Percentiles rank a stretch among this genome's conserved stretches.
Conservation (phyloP, 2,888 invertebrate species). For the Pollenia griseotomentosa region DNA sequence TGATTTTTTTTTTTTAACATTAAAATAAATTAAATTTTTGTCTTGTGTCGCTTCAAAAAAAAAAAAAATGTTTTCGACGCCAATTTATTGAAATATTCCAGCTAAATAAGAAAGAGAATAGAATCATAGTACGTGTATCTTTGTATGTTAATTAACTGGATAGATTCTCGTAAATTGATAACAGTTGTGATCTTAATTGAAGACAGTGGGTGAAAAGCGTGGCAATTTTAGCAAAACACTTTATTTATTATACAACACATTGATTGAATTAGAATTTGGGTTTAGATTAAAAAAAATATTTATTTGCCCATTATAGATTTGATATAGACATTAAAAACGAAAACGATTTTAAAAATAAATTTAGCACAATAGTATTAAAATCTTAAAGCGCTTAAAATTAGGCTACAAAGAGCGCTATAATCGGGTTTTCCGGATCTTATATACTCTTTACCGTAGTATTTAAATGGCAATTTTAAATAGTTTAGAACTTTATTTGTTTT, state of each 20-base stretch:
- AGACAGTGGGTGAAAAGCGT: constrained; percentile 36
- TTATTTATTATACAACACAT: background rate
- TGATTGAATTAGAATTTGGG: background rate
- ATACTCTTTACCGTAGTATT: too few species aligned
- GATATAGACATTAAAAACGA: too few species aligned
- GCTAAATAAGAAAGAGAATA: background rate
- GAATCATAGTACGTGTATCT: background rate
- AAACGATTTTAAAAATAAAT: too few species aligned
- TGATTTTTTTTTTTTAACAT: background rate
- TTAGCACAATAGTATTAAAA: too few species aligned
- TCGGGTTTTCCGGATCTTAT: too few species aligned
- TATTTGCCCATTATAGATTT: too few species aligned
- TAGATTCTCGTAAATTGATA: constrained; percentile 27
- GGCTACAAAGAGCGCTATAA: too few species aligned
- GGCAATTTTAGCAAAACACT: constrained; percentile 6
- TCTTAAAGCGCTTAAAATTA: too few species aligned
- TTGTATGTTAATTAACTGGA: constrained; percentile 23
- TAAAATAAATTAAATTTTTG: constrained; percentile 19
- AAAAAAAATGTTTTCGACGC: background rate
- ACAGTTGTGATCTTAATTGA: constrained; percentile 34
- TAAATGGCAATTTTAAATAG: too few species aligned
- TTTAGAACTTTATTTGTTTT: too few species aligned
- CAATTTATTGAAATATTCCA: background rate
- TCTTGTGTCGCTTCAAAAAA: background rate
- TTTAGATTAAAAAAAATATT: background rate